Evolutionary conservation across 2,113 vertebrate species (phyloP), one percentile per base, ranked within the genome.

Genomic region (Spea bombifrons): DNA sequence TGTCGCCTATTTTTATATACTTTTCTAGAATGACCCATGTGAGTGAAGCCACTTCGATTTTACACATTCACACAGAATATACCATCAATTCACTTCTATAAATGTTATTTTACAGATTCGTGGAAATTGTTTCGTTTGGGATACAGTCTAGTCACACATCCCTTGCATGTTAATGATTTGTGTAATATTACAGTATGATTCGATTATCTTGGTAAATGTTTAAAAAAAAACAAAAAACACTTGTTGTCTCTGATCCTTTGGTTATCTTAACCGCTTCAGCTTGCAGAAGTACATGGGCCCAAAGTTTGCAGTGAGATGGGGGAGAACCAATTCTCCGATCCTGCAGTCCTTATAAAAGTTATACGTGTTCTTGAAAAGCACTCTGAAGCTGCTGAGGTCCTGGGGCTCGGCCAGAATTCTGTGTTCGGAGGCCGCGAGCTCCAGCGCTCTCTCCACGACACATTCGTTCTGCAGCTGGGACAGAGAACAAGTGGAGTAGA

Each of bases 271-370:
- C 47, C n/a, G 57, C 12, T 68, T 81, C 8, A 99, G 85, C 83
- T 95, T 99, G 88, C 97, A 99, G 88, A 99, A 92, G 86, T 96
- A 99, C 86, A 92, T 92, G 5, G 97, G 97, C 50, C 97, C 97
- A 67, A 97, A 99, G 90, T 99, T 99, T 77, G 95, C 93, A 0
- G 89, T 87, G 73, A 99, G 89, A 85, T 98, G 94, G 6, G 97
- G 97, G 48, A 99, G 84, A 50, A 98, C 94, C 52, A 99, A 91
- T 81, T 96, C 94, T 50, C 97, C 97, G 30, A 97, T 59, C 5
- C 81, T 86, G 81, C 93, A 91, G 8, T 86, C 87, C 0, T 85
- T 75, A 66, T 91, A 93, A 44, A 99, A 99, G 86, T 84, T 89
- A 85, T 99, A 99, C 0, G 94, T 95, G 82, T 93, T 89, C 72